Conservation (phyloP, 2,888 invertebrate species). For the Synergus gifuensis region DNA sequence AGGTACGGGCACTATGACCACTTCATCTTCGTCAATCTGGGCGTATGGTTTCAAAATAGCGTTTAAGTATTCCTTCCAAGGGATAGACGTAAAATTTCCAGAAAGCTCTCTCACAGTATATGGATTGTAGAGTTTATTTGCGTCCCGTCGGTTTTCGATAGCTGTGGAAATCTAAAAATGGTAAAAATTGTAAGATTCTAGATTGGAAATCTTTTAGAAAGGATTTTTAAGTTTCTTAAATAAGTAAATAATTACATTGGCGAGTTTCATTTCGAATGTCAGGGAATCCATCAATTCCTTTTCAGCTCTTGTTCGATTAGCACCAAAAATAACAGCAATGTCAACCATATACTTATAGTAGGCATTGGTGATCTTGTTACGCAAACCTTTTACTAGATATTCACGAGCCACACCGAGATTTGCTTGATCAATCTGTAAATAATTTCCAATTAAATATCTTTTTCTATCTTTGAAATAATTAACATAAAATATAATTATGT, state of each 20-base stretch:
- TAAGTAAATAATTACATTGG: slow-evolving; percentile 86
- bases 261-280: slow-evolving; percentile 92
- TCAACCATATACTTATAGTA: slow-evolving; percentile 94
- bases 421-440: slow-evolving; percentile 90
- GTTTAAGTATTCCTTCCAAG: slow-evolving; percentile 92
- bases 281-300: slow-evolving; percentile 88
- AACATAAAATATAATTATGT: background rate
- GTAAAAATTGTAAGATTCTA: background rate
- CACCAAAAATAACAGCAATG: slow-evolving; percentile 91
- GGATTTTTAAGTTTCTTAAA: background rate
- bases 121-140: slow-evolving; percentile 94
- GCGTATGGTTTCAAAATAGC: slow-evolving; percentile 85
- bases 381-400: slow-evolving; percentile 89
- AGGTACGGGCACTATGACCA: slow-evolving; percentile 91
- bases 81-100: slow-evolving; percentile 86
- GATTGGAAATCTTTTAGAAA: no score
- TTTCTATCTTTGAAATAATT: background rate
- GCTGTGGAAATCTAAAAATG: slow-evolving; percentile 78
- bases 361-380: slow-evolving; percentile 91
- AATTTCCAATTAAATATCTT: background rate
- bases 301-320: slow-evolving; percentile 83
- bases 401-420: slow-evolving; percentile 91
- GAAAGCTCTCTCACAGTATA: slow-evolving; percentile 89
- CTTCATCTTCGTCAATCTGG: slow-evolving; percentile 83
- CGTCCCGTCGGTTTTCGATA: slow-evolving; percentile 91